A percentile compares a stretch with the other conserved stretches of the same genome.
Conservation (phyloP, 2,797 vertebrate genomes). For the Enteromius argenteus region DNA sequence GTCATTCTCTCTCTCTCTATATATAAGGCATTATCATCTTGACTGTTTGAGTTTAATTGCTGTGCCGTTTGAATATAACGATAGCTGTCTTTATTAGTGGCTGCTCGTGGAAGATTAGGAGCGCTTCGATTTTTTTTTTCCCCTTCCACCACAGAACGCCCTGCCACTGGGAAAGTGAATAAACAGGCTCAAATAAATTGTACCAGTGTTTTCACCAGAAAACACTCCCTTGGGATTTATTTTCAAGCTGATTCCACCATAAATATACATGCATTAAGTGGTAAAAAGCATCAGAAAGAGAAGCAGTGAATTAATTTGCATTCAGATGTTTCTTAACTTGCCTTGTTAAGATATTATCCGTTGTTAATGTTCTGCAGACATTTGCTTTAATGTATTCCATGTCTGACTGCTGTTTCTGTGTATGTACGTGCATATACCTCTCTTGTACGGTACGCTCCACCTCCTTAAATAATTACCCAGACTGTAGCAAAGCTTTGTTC, state of each 20-base stretch:
- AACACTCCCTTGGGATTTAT: constrained; percentile 83
- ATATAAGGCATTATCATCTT: constrained; percentile 62
- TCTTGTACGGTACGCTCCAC: constrained; percentile 45
- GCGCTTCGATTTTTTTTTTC: constrained; percentile 65
- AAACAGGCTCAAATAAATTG: constrained; percentile 86
- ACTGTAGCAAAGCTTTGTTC: constrained; percentile 45
- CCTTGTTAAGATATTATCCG: constrained; percentile 86
- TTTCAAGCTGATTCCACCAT: constrained; percentile 85
- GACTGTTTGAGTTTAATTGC: constrained; percentile 77
- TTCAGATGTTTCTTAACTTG: constrained; percentile 85
- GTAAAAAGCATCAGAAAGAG: constrained; percentile 77
- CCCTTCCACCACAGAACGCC: constrained; percentile 61
- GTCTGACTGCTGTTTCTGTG: constrained; percentile 74
- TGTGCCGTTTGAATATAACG: constrained; percentile 75
- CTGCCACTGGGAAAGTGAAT: constrained; percentile 80
- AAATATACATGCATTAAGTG: constrained; percentile 85
- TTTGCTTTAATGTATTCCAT: constrained; percentile 80
- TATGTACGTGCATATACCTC: constrained; percentile 68
- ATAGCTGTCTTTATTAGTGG: constrained; percentile 81
- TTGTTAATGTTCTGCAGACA: constrained; percentile 83
- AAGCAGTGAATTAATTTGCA: constrained; percentile 86
- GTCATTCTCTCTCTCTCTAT: background rate
- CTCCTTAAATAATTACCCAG: constrained; percentile 50
- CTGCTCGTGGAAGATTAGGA: constrained; percentile 81
- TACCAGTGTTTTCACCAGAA: constrained; percentile 81